A percentile compares a stretch with the other conserved stretches of the same genome.
These are phyloP conservation scores for Myiozetetes cayanensis DNA, from an alignment of 2,113 vertebrate genomes.

Conservation along the genomic window DNA sequence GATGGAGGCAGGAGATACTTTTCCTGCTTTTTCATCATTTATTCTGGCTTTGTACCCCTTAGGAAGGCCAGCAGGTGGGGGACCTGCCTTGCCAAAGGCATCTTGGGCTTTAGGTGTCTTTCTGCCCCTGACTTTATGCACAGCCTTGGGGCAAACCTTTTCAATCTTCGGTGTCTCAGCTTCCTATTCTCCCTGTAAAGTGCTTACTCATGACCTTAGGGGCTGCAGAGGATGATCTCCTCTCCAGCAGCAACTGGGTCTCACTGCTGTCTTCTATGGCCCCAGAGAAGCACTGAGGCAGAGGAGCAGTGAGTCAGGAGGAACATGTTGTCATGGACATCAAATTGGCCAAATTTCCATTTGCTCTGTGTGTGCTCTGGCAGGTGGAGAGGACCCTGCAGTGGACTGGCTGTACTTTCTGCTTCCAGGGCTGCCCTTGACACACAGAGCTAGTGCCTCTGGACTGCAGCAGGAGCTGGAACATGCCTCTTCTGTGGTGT, in stretches of 20 bases:
- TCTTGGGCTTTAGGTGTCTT: not conserved
- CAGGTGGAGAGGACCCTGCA: not conserved
- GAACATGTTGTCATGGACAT: not conserved
- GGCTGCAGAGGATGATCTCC: not conserved
- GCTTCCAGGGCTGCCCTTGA: not conserved
- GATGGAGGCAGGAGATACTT: not conserved
- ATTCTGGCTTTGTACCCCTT: not conserved
- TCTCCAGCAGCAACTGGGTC: fast-evolving
- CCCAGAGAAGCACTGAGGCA: not conserved
- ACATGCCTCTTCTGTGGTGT: fast-evolving
- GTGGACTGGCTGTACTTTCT: not conserved
- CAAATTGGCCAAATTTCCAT: not conserved
- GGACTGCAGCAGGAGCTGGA: not conserved
- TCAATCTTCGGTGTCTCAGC: not conserved
- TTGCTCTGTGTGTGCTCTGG: not conserved
- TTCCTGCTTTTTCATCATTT: not conserved
- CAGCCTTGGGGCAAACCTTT: not conserved
- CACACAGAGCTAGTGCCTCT: fast-evolving
- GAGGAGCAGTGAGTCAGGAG: not conserved
- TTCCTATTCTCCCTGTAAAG: not conserved
- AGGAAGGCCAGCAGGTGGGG: fast-evolving
- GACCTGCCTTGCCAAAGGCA: fast-evolving
- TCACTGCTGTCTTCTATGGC: not conserved
- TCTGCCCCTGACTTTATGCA: not conserved
- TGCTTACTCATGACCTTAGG: not conserved